Percentiles rank a stretch among this genome's conserved stretches.
These are phyloP conservation scores for Troides helena DNA, from an alignment of 2,888 invertebrate species.

Conservation along the genomic window DNA sequence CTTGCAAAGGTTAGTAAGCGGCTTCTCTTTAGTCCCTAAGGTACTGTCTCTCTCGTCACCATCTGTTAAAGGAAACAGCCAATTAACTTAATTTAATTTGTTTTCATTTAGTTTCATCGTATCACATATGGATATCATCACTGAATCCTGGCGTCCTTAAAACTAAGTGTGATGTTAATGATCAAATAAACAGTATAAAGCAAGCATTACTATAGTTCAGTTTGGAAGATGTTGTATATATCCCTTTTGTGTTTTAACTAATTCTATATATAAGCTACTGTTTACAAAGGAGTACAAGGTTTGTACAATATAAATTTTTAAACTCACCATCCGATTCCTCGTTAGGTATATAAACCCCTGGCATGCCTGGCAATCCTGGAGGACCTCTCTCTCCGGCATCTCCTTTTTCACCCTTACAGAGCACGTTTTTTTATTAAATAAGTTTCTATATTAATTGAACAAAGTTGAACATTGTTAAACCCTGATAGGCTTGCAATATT, in stretches of 20 bases:
- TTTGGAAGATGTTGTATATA: no score
- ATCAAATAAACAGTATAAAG: no score
- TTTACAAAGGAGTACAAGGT: background rate
- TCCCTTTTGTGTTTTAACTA: no score
- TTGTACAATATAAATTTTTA: background rate
- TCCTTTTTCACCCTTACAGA: conserved; percentile 20
- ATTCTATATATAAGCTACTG: no score
- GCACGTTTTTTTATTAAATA: background rate
- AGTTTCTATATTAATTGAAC: background rate
- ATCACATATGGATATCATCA: no score
- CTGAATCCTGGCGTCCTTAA: no score
- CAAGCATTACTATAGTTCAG: no score
- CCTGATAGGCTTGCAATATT: background rate
- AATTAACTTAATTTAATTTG: background rate
- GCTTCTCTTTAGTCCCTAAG: conserved; percentile 1
- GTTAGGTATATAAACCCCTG: conserved; percentile 6
- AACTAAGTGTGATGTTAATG: no score
- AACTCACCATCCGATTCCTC: background rate
- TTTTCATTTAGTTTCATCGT: background rate
- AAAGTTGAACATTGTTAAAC: background rate
- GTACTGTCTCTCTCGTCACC: background rate
- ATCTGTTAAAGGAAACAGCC: conserved; percentile 1
- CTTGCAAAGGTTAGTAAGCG: conserved; percentile 14
- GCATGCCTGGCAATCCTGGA: conserved; percentile 7
- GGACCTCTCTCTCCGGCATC: conserved; percentile 9